Evolutionary conservation across 1,140 invertebrate species (phyloP), one percentile per base, ranked within the genome.

Genomic region (Sipha flava): DNA sequence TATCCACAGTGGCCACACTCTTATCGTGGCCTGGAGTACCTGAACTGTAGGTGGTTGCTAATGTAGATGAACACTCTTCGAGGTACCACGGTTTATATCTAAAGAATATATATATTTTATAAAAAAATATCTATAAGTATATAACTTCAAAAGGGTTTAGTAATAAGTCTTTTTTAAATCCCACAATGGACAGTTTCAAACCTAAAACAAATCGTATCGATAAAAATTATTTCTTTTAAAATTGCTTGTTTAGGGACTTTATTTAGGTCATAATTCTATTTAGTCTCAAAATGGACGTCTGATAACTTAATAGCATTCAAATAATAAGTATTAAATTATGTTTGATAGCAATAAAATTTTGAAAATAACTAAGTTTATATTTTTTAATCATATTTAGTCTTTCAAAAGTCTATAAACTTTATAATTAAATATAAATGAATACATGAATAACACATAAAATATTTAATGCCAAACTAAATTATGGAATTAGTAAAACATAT

Each of bases 51-150:
- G 97, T 99, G 3, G 95, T 94, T 0, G 96, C 96, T 79, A 99
- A 86, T 4, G 96, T 98, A 5, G 96, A 98, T 2, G 96, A 95
- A 84, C 97, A 99, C 86, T 98, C 95, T 87, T 98, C 97, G 72
- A 98, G 88, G 85, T 99, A 99, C 97, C 98, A 99, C 0, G 98
- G 98, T 84, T 95, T 95, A 82, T 91, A 93, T 21, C 90, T 91
- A 81, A 34, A 49, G 45, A 57, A 77, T 16, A 31, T 18, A 54
- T 10, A 16, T 3, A 52, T 7, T 7, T 52, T 10, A 40, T 6
- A 40, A 40, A 4, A 40, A 4, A 4, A 10, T 40, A 4, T 6
- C 5, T 40, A 40, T 40, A 10, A 40, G n/a, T n/a, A n/a, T n/a
- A n/a, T n/a, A n/a, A n/a, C n/a, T n/a, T n/a, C n/a, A n/a, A n/a